Conservation (phyloP, 1,140 invertebrate species). For the Bombus superbus region DNA sequence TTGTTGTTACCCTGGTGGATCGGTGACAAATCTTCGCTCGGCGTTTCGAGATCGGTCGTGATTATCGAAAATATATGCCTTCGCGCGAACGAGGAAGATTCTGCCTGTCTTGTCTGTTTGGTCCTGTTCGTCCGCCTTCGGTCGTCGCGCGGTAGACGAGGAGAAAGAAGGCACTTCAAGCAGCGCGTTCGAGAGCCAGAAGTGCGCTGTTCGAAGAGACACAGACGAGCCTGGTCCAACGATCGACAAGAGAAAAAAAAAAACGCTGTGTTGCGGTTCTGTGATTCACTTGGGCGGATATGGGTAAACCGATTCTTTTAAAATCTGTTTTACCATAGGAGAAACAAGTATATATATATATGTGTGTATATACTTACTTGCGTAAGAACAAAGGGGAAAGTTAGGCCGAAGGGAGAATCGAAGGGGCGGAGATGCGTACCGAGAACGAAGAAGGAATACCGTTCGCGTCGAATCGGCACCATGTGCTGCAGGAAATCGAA, state of each 20-base stretch:
- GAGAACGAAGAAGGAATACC: not conserved
- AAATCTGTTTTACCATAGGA: not conserved
- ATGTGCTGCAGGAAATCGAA: not conserved
- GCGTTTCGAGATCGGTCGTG: not conserved
- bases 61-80: not conserved
- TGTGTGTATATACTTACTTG: not conserved
- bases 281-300: not conserved
- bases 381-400: not conserved
- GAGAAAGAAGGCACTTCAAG: not conserved
- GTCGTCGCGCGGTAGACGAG: too few relatives aligned
- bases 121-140: not conserved
- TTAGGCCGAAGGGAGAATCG: not conserved
- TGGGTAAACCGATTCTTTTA: not conserved
- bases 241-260: not conserved
- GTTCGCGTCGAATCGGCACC: constrained; percentile 9
- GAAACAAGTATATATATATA: not conserved
- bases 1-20: not conserved
- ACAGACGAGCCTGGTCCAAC: too few relatives aligned
- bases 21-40: not conserved
- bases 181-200: not conserved
- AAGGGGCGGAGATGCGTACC: not conserved
- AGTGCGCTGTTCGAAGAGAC: not conserved
- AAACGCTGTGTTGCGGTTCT: not conserved
- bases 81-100: not conserved
- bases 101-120: too few relatives aligned